These are phyloP conservation scores for Pyrocoelia pectoralis DNA, from an alignment of 2,888 invertebrate genomes.

Conservation along the genomic window DNA sequence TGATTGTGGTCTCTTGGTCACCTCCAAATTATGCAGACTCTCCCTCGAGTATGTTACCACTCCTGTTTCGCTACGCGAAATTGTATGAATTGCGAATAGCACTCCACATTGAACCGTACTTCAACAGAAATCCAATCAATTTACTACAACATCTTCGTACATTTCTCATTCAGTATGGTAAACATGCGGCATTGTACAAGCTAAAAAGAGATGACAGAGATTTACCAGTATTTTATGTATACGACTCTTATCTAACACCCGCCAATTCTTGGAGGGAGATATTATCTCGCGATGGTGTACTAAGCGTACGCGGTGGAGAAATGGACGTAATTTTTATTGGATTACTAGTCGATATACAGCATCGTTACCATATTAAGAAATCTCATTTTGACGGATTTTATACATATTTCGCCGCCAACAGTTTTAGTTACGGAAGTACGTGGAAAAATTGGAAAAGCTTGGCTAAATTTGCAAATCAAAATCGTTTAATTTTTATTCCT, in stretches of 20 bases:
- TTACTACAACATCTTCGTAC: conserved; percentile 58
- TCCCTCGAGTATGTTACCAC: conserved; percentile 45
- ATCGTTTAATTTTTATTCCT: conserved; percentile 70
- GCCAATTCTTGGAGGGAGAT: conserved; percentile 64
- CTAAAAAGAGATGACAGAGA: conserved; percentile 52
- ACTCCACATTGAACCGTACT: conserved; percentile 67
- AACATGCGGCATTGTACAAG: conserved; percentile 66
- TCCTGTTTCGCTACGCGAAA: conserved; percentile 54
- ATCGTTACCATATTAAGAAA: conserved; percentile 62
- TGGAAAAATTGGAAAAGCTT: conserved; percentile 63
- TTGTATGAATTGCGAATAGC: conserved; percentile 62
- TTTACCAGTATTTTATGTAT: conserved; percentile 67
- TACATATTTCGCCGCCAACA: conserved; percentile 70
- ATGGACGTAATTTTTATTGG: conserved; percentile 67
- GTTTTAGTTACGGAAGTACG: conserved; percentile 68
- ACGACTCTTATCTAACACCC: conserved; percentile 67
- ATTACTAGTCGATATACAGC: conserved; percentile 64
- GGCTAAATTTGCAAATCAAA: conserved; percentile 65
- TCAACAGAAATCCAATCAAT: conserved; percentile 61
- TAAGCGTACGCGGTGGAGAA: conserved; percentile 63
- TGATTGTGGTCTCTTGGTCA: conserved; percentile 65
- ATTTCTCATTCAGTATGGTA: conserved; percentile 61
- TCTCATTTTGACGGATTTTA: conserved; percentile 67
- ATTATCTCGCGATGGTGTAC: conserved; percentile 54
- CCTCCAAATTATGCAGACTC: conserved; percentile 58